phyloP scores from a whole-genome alignment of 2,797 vertebrate species.

The Rhinichthys osculus region DNA sequence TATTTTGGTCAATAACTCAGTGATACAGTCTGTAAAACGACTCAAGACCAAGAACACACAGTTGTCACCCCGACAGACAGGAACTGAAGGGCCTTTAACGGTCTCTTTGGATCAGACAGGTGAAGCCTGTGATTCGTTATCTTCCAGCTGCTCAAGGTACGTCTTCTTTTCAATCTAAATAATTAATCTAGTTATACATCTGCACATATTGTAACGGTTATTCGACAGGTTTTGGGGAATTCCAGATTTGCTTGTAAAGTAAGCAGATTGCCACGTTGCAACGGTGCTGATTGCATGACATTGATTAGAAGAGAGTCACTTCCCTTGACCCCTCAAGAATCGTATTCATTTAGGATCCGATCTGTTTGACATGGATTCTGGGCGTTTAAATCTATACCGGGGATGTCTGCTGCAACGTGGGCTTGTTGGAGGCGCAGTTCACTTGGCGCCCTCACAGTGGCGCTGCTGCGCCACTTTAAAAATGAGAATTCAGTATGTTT shows the following conservation, averaged over 20 bases:
- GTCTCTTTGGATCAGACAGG: constrained; percentile 6
- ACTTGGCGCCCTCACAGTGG: neutral
- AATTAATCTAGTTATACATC: neutral
- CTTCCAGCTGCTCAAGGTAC: neutral
- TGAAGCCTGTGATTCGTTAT: constrained; percentile 2
- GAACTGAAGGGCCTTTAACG: constrained; percentile 13
- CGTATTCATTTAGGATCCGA: neutral
- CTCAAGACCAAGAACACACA: neutral
- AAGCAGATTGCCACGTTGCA: constrained; percentile 10
- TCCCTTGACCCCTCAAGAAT: neutral
- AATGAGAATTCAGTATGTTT: neutral
- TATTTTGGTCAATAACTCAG: neutral
- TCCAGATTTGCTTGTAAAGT: neutral
- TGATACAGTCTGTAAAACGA: neutral
- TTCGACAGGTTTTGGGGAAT: neutral
- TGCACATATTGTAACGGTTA: neutral
- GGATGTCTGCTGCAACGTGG: constrained; percentile 8
- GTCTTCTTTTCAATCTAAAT: neutral
- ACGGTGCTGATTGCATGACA: neutral
- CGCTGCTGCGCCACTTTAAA: neutral
- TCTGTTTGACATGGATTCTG: neutral
- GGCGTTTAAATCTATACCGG: neutral
- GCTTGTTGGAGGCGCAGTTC: neutral
- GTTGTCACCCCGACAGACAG: neutral
- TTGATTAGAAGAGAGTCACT: neutral